Base-by-base conservation (phyloP, 2,113 vertebrate genomes). In the Toxotes jaculatrix region DNA sequence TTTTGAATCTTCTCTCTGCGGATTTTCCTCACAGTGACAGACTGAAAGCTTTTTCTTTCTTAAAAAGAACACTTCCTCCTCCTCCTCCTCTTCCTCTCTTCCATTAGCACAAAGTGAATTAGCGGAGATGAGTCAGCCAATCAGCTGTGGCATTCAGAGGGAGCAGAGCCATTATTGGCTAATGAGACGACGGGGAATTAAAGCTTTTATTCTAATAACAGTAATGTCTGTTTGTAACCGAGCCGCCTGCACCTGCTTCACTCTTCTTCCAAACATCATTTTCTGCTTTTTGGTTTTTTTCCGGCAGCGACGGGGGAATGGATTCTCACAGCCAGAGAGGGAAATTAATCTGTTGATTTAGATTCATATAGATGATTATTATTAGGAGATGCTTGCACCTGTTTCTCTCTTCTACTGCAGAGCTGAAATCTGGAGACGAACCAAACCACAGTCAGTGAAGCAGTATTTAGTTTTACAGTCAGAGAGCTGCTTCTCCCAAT, bases 31-130 rank as follows among this genome's bases (percentile, higher is more conserved):
- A 19, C 70, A 76, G 49, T 17, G 60, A 72, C 73, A 57, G 49
- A 34, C 74, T 82, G 79, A 84, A 75, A 80, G 85, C 40, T 79
- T 59, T 69, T 78, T 57, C 38, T 62, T 64, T 82, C 69, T 45
- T 79, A 19, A 63, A 86, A 83, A 84, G 53, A 77, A 73, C 40
- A 56, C 63, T 69, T 82, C 65, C 60, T 82, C 61, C 56, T 51
- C 47, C 38, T 66, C 47, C 2, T 76, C 74, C 1, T 76, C 74
- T 32, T 77, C 69, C 65, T 82, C 62, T 32, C 38, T 38, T 56
- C 88, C 87, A 90, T 89, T 83, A 87, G 83, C 80, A 84, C 88
- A 87, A 89, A 92, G 88, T 90, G 90, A 90, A 87, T 90, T 89
- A 90, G 84, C 6, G n/a, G 85, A 80, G 87, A 90, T 76, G 88